Conservation (phyloP, 2,888 invertebrate genomes). For the Lasiommata megera region DNA sequence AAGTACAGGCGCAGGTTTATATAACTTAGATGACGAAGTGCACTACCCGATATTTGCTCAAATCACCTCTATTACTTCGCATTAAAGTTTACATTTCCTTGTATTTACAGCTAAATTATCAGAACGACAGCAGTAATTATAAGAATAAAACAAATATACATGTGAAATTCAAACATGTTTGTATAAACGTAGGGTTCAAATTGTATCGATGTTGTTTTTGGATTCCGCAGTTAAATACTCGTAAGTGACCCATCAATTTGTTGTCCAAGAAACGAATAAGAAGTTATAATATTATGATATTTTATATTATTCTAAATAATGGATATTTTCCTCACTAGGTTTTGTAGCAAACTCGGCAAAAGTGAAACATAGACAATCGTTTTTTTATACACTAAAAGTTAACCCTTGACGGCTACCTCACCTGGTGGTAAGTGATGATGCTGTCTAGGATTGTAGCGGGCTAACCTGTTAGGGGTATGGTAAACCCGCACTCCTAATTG, state of each 20-base stretch:
- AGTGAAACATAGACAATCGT: too few species aligned
- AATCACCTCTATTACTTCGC: neutral
- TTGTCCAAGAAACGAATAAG: too few species aligned
- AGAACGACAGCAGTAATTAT: conserved; percentile 6
- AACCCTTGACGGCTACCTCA: too few species aligned
- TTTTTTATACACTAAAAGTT: too few species aligned
- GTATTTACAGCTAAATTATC: conserved; percentile 1
- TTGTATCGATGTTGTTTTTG: neutral
- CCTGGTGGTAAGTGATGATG: too few species aligned
- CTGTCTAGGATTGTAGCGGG: too few species aligned
- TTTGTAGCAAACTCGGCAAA: too few species aligned
- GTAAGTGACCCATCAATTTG: neutral
- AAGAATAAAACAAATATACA: neutral
- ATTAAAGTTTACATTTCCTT: conserved; percentile 8
- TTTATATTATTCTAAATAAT: too few species aligned
- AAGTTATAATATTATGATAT: too few species aligned
- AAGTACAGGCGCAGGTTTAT: conserved; percentile 64
- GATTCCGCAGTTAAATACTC: neutral
- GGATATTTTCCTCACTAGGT: too few species aligned
- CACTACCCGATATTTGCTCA: conserved; percentile 9
- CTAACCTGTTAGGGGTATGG: too few species aligned
- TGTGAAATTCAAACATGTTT: neutral
- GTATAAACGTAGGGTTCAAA: neutral
- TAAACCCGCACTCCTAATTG: too few species aligned
- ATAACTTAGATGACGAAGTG: conserved; percentile 45